Evolutionary conservation across 2,888 invertebrate genomes (phyloP).

Genomic region (Drosophila infuscata): DNA sequence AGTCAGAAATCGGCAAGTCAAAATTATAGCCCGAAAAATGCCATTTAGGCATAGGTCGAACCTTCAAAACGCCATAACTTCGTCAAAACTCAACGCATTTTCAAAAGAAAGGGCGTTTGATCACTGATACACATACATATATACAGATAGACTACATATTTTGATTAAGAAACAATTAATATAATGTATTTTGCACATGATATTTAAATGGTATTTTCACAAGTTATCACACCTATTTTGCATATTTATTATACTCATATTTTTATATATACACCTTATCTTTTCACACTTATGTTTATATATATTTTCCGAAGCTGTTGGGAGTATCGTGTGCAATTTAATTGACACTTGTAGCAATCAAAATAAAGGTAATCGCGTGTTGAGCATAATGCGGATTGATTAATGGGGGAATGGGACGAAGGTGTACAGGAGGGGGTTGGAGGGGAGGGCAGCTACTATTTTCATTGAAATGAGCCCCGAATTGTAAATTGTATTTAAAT

Average conservation of each 20-base stretch:
- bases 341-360: conserved; percentile 67
- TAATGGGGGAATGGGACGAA: background rate
- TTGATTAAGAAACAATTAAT: background rate
- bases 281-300: background rate
- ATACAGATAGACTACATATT: background rate
- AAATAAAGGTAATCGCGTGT: conserved; percentile 55
- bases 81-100: too few relatives aligned
- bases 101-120: too few relatives aligned
- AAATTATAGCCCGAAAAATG: too few relatives aligned
- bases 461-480: conserved; percentile 44
- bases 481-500: conserved; percentile 75
- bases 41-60: too few relatives aligned
- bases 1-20: too few relatives aligned
- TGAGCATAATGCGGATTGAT: conserved; percentile 39
- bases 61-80: too few relatives aligned
- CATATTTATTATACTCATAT: background rate
- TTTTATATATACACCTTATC: background rate
- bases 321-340: conserved; percentile 35
- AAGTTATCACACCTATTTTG: background rate
- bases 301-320: background rate
- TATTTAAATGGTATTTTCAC: background rate
- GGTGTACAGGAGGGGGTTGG: too few relatives aligned
- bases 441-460: background rate
- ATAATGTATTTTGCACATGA: background rate
- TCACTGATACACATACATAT: too few relatives aligned